These are phyloP conservation scores for Lates japonicus DNA, from an alignment of 2,797 vertebrate genomes.

Conservation along the genomic window DNA sequence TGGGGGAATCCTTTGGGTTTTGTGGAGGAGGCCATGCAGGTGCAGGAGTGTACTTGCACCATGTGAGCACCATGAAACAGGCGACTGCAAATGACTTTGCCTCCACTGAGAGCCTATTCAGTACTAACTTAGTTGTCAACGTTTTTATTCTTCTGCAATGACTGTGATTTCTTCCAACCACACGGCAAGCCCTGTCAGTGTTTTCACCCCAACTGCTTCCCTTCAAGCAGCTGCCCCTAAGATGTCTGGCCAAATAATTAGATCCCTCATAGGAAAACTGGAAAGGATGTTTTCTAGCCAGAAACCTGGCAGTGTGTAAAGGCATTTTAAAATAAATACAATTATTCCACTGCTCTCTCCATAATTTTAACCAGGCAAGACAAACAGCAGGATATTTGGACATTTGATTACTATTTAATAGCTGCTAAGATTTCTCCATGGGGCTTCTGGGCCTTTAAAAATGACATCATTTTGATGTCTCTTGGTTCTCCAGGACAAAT, in stretches of 20 bases:
- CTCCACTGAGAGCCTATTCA: conserved; percentile 20
- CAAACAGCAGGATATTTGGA: conserved; percentile 76
- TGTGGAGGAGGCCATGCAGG: conserved; percentile 68
- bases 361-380: conserved; percentile 75
- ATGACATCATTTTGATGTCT: conserved; percentile 66
- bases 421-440: conserved; percentile 63
- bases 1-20: conserved; percentile 73
- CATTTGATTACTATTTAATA: conserved; percentile 76
- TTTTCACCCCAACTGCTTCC: conserved; percentile 59
- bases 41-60: conserved; percentile 57
- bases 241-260: conserved; percentile 80
- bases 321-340: conserved; percentile 77
- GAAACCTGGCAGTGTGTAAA: conserved; percentile 63
- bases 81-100: conserved; percentile 47
- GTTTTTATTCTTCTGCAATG: conserved; percentile 38
- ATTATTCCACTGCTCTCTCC: conserved; percentile 73
- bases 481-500: conserved; percentile 48
- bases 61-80: conserved; percentile 39
- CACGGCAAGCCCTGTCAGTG: conserved; percentile 46
- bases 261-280: conserved; percentile 75
- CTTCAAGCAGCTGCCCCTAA: conserved; percentile 63
- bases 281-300: conserved; percentile 74
- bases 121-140: conserved; percentile 25
- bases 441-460: conserved; percentile 58
- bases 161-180: conserved; percentile 54